phyloP scores from a whole-genome alignment of 2,888 invertebrate genomes.

The Zele albiditarsus region DNA sequence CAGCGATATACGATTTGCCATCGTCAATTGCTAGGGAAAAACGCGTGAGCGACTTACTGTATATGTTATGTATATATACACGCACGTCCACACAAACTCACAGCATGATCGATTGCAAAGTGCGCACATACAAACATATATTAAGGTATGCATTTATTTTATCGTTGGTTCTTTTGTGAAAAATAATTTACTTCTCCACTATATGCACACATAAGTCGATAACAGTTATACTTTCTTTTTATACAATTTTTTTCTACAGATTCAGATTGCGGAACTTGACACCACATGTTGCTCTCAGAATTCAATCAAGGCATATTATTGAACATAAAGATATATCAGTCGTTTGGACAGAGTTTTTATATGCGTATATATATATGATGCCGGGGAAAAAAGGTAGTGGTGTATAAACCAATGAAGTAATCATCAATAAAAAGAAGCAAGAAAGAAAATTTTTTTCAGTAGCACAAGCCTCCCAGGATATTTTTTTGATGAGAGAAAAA shows the following conservation, averaged over 20 bases:
- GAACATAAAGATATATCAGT: slow-evolving; percentile 7
- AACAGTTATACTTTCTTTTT: slow-evolving; percentile 7
- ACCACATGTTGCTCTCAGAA: neutral
- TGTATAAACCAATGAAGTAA: slow-evolving; percentile 17
- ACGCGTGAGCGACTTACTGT: slow-evolving; percentile 45
- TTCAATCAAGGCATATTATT: slow-evolving; percentile 7
- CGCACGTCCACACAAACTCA: slow-evolving; percentile 12
- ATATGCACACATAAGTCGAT: neutral
- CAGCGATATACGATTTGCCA: slow-evolving; percentile 46
- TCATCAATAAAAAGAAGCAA: slow-evolving; percentile 6
- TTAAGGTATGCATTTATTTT: slow-evolving; percentile 10
- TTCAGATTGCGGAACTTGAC: slow-evolving; percentile 22
- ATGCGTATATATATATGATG: neutral
- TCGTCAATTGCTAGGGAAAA: slow-evolving; percentile 37
- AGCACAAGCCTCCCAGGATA: neutral
- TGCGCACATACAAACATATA: slow-evolving; percentile 23
- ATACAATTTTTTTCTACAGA: neutral
- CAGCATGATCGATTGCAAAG: slow-evolving; percentile 41
- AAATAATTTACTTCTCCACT: neutral
- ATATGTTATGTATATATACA: slow-evolving; percentile 20
- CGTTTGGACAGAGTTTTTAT: neutral
- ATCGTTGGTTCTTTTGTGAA: slow-evolving; percentile 13
- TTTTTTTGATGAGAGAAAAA: slow-evolving; percentile 9
- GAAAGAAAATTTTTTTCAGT: neutral
- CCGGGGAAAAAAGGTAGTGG: neutral